phyloP scores from a whole-genome alignment of 2,888 invertebrate genomes.

The Caenorhabditis angaria region DNA sequence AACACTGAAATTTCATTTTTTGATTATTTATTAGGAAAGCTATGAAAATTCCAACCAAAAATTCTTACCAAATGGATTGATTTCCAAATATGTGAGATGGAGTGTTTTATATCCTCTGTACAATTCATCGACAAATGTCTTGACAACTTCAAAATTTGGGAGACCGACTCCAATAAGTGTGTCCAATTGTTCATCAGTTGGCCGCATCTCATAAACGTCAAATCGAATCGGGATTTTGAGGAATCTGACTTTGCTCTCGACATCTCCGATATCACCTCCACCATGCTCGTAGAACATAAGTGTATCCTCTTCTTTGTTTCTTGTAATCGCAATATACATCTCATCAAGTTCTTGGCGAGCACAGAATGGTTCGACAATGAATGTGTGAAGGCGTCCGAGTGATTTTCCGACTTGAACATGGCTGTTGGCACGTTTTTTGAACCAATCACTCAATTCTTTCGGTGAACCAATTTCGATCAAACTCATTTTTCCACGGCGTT shows the following conservation, averaged over 20 bases:
- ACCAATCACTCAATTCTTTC: conserved; percentile 85
- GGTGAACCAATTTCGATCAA: conserved; percentile 92
- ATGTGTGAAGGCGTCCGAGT: conserved; percentile 86
- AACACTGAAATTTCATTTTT: conserved; percentile 76
- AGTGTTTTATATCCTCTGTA: conserved; percentile 90
- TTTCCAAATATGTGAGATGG: conserved; percentile 97
- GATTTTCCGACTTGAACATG: conserved; percentile 81
- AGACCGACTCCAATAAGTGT: conserved; percentile 21
- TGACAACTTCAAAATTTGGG: conserved; percentile 16
- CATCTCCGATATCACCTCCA: conserved; percentile 97
- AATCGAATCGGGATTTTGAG: conserved; percentile 58
- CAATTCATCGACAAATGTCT: conserved; percentile 81
- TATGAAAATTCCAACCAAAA: too few species aligned
- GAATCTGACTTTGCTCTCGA: conserved; percentile 80
- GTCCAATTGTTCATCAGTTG: conserved; percentile 33
- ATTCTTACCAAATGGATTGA: conserved; percentile 85
- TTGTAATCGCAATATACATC: conserved; percentile 93
- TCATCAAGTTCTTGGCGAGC: conserved; percentile 79
- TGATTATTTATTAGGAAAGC: too few species aligned
- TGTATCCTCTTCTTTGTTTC: conserved; percentile 82
- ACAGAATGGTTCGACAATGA: conserved; percentile 96
- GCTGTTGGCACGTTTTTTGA: conserved; percentile 79
- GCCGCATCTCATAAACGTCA: conserved; percentile 55
- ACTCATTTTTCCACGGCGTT: conserved; percentile 94
- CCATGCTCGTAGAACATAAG: conserved; percentile 95